Conservation (phyloP, 2,797 vertebrate genomes). For the Pseudochaenichthys georgianus region DNA sequence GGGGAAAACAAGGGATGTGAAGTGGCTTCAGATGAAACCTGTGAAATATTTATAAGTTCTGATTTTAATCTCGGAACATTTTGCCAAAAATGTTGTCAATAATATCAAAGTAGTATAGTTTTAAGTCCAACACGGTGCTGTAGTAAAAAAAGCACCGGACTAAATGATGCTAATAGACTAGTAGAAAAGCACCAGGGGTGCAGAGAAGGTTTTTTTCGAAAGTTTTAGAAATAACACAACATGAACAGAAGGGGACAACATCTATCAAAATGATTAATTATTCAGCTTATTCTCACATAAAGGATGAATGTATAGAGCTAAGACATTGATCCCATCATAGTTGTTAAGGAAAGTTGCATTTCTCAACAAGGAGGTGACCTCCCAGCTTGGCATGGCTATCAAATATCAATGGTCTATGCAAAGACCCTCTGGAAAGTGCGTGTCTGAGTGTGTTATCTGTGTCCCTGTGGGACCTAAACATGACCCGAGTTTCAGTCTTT, state of each 20-base stretch:
- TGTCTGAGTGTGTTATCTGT: slow-evolving; percentile 20
- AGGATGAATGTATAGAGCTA: neutral
- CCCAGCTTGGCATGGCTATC: slow-evolving; percentile 21
- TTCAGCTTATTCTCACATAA: neutral
- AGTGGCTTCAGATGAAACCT: neutral
- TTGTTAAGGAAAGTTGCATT: slow-evolving; percentile 48
- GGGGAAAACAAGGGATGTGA: neutral
- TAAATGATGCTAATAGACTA: neutral
- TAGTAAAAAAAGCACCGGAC: neutral
- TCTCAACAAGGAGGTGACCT: slow-evolving; percentile 19
- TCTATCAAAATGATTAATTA: neutral
- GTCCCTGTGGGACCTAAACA: slow-evolving; percentile 16
- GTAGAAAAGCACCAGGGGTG: neutral
- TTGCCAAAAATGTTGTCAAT: neutral
- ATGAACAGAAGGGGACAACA: neutral
- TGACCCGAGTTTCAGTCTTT: slow-evolving; percentile 17
- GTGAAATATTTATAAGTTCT: neutral
- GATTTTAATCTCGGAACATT: neutral
- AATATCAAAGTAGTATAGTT: neutral
- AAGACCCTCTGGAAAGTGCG: slow-evolving; percentile 11
- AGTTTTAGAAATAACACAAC: neutral
- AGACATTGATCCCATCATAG: neutral
- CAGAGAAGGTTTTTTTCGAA: neutral
- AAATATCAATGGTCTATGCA: slow-evolving; percentile 35
- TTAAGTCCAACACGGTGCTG: neutral